Evolutionary conservation across 2,888 invertebrate species (phyloP), one percentile per base, ranked within the genome.

Genomic region (Lepetodrilus schrolli): DNA sequence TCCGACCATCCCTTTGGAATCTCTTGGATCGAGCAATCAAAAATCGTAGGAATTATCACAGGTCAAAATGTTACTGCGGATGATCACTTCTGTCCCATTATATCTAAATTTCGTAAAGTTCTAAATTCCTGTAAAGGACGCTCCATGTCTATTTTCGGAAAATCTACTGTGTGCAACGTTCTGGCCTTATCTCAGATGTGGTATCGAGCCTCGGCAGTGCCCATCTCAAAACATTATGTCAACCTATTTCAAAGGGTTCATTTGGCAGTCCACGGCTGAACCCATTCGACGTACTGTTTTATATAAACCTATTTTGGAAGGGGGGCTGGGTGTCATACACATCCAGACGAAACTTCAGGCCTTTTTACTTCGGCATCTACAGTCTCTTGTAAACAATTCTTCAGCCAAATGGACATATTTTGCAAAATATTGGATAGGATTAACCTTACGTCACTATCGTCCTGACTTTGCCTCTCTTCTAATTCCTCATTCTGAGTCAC

Each of bases 41-140:
- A 76, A 65, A 37, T 81, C n/a, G 69, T 77, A 36, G 79, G 78
- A 30, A 48, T 78, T 34, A 43, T 65, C n/a, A 74, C 75, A 70
- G 81, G 79, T 8, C 43, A 68, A 30, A 26, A 75, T 47, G 23
- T 74, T 2, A 65, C 69, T 21, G 21, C 43, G 1, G 78, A 80
- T 70, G 74, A 76, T 21, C 66, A 76, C 50, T 79, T 74, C 73
- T 50, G 50, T 17, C 68, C 68, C 17, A 21, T 77, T 49, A 73
- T 73, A 38, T 43, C 20, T 0, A 80, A 77, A 43, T 80, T 75
- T 70, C 10, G 17, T 2, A 65, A 66, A 10, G 70, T 65, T 10
- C 43, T 80, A 23, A 72, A 75, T 72, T 5, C 10, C 1, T 76
- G 66, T 66, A 47, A 43, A 26, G 51, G 47, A 34, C 49, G 70